These are phyloP conservation scores for Lithobates sylvaticus DNA, from an alignment of 2,797 vertebrate genomes.

Conservation along the genomic window DNA sequence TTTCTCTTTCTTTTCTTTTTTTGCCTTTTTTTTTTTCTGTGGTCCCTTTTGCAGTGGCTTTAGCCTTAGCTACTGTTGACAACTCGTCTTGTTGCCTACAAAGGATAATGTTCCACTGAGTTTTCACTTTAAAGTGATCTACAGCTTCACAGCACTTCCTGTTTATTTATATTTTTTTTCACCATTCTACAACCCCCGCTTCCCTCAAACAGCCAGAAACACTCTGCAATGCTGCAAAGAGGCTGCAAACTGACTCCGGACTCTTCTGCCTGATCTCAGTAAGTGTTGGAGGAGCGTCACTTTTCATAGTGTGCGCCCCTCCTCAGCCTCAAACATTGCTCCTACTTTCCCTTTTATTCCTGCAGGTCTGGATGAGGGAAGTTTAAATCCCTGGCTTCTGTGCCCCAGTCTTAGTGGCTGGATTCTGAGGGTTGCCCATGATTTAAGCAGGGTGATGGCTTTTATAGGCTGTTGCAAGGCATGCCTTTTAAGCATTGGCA, in stretches of 20 bases:
- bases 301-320: slow-evolving; percentile 65
- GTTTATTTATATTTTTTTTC: slow-evolving; percentile 95
- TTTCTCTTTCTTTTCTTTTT: slow-evolving; percentile 63
- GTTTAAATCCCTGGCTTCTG: slow-evolving; percentile 21
- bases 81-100: slow-evolving; percentile 74
- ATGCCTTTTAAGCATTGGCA: not conserved
- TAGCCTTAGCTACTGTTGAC: slow-evolving; percentile 76
- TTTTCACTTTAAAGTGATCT: slow-evolving; percentile 84
- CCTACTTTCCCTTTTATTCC: not conserved
- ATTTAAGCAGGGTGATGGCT: not conserved
- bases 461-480: not conserved
- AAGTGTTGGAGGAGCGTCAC: slow-evolving; percentile 71
- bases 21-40: slow-evolving; percentile 69
- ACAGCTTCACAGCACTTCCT: slow-evolving; percentile 90
- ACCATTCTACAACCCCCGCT: slow-evolving; percentile 84
- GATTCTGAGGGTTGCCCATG: not conserved
- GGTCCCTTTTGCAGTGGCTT: slow-evolving; percentile 78
- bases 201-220: slow-evolving; percentile 81
- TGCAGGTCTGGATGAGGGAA: slow-evolving; percentile 62
- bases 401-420: slow-evolving; percentile 2
- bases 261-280: slow-evolving; percentile 77
- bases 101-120: slow-evolving; percentile 86
- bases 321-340: not conserved
- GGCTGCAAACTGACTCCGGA: slow-evolving; percentile 71
- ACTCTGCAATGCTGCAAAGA: slow-evolving; percentile 71